Base-by-base conservation (phyloP, 2,113 vertebrate genomes). In the Prunella himalayana region DNA sequence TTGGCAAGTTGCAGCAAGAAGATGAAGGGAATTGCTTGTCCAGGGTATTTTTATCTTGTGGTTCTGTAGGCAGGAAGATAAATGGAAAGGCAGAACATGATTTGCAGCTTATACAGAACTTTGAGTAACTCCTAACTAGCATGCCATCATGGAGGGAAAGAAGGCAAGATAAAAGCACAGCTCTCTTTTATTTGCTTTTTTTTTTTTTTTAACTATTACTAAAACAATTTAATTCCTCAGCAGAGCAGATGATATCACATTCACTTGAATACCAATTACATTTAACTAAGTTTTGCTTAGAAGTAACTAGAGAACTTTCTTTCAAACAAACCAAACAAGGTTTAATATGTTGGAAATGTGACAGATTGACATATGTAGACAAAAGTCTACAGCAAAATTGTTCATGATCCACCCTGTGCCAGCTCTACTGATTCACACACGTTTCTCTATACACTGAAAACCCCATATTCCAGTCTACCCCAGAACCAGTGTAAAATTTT, bases 31-130 rank as follows among this genome's bases (percentile, higher is more conserved):
- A 88, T 70, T 88, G 64, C 47, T 83, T 1, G 0, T 64, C 30
- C 41, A 33, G 41, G 47, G 30, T 88, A 82, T 83, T 93, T 97
- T 94, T 81, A 88, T 61, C 24, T 69, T 92, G 56, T 90, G 68
- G 42, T 85, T 91, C 94, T 81, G 79, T 47, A 94, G 68, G 68
- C 47, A 93, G 54, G 27, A 88, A 87, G 56, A 70, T 69, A 94
- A 92, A 70, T 42, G 15, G 76, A 90, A 91, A 92, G 45, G 56
- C 50, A 81, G 47, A 77, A 66, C 14, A 18, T 35, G 42, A 93
- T 93, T 47, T 83, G 56, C 70, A 77, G 47, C 33, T 85, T 53
- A 71, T 4, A 6, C 10, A 64, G 50, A 59, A 61, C 54, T 90
- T 72, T 27, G 37, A 87, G 59, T 33, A 83, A 47, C 35, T 80